These are phyloP conservation scores for Gallinago undulata DNA, from an alignment of 2,113 vertebrate species.

Conservation along the genomic window DNA sequence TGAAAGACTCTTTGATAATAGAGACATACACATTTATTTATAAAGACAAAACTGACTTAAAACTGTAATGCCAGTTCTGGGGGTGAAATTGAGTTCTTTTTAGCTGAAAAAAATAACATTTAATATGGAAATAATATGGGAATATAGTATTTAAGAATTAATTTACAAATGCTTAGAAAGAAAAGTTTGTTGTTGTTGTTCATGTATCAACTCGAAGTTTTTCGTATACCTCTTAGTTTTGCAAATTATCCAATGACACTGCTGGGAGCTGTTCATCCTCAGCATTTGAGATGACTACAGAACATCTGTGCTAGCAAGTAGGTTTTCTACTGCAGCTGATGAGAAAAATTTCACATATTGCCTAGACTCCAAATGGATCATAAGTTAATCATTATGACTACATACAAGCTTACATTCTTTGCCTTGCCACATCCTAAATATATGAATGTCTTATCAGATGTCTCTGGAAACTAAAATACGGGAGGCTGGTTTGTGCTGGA, in stretches of 20 bases:
- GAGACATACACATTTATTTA: neutral
- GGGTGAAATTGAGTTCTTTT: neutral
- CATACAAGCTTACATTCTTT: neutral
- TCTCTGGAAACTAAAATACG: neutral
- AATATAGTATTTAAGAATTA: neutral
- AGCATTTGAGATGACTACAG: neutral
- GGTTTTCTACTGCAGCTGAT: neutral
- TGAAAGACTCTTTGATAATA: neutral
- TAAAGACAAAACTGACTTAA: neutral
- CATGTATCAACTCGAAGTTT: neutral
- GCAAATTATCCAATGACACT: neutral
- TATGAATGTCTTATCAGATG: neutral
- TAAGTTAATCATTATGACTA: neutral
- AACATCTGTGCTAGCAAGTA: neutral
- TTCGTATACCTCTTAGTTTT: neutral
- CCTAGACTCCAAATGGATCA: neutral
- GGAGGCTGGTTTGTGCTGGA: neutral
- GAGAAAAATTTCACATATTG: neutral
- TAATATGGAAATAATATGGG: neutral
- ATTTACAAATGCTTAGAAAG: neutral
- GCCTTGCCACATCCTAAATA: neutral
- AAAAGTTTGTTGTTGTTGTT: neutral
- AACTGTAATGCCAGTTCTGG: neutral
- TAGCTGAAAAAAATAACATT: neutral
- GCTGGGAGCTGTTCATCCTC: neutral